phyloP scores from a whole-genome alignment of 2,113 vertebrate genomes.

The Prionailurus bengalensis region DNA sequence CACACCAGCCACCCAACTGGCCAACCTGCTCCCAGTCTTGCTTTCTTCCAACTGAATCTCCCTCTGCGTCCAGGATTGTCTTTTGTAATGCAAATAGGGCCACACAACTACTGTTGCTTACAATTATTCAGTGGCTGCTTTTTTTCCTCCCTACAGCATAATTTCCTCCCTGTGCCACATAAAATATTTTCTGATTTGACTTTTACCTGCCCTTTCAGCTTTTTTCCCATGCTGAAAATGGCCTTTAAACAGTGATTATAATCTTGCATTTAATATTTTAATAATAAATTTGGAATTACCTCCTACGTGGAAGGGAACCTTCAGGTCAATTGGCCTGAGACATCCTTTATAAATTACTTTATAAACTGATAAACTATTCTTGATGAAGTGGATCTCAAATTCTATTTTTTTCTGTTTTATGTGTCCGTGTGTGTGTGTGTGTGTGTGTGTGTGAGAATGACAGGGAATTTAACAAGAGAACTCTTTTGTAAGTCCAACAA shows the following conservation, averaged over 20 bases:
- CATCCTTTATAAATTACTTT: neutral
- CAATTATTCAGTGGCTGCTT: neutral
- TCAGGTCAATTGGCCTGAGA: neutral
- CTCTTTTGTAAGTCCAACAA: constrained; percentile 63
- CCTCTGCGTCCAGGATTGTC: neutral
- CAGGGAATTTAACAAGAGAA: constrained; percentile 41
- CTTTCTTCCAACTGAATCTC: neutral
- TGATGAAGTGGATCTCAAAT: neutral
- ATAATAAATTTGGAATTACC: neutral
- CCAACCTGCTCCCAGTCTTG: neutral
- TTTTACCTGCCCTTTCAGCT: neutral
- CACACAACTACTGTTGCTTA: neutral
- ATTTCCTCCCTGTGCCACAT: neutral
- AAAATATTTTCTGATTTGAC: neutral
- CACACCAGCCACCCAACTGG: neutral
- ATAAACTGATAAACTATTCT: neutral
- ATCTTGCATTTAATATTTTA: neutral
- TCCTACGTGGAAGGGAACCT: neutral
- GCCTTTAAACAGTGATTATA: neutral
- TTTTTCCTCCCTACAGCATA: too few relatives aligned
- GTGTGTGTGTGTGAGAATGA: neutral
- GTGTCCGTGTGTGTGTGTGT: neutral
- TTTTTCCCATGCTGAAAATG: neutral
- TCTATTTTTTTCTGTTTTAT: neutral
- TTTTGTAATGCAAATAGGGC: neutral